phyloP scores from a whole-genome alignment of 2,888 invertebrate genomes.

The Synergus japonicus region DNA sequence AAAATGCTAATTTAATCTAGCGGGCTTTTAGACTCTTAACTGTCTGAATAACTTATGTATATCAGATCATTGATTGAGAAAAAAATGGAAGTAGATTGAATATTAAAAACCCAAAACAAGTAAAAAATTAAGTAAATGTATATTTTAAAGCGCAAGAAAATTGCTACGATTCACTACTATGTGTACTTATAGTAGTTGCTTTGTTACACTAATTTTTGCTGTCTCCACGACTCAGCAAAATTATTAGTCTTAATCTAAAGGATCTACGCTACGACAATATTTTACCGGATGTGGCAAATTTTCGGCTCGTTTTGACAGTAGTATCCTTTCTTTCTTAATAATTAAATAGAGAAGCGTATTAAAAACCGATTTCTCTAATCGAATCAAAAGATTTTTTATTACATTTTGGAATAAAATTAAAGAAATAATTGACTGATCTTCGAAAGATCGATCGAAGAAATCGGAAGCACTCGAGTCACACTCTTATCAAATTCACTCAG shows the following conservation, averaged over 20 bases:
- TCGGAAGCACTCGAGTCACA: slow-evolving; percentile 27
- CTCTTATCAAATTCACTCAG: background rate
- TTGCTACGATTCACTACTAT: slow-evolving; percentile 33
- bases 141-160: slow-evolving; percentile 35
- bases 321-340: slow-evolving; percentile 12
- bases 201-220: background rate
- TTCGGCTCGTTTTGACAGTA: slow-evolving; percentile 1
- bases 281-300: slow-evolving; percentile 6
- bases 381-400: background rate
- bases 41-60: background rate
- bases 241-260: slow-evolving; percentile 26
- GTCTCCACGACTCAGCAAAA: background rate
- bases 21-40: background rate
- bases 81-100: background rate
- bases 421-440: background rate
- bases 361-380: slow-evolving; percentile 22
- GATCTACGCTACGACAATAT: slow-evolving; percentile 1
- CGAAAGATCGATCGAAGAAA: slow-evolving; percentile 9
- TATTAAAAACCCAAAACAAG: background rate
- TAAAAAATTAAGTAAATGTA: background rate
- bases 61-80: background rate
- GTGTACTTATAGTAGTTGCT: slow-evolving; percentile 12
- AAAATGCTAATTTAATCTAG: background rate
- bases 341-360: slow-evolving; percentile 32
- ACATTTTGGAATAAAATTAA: background rate